Conservation (phyloP, 1,140 invertebrate species). For the Parapsyche elsis region DNA sequence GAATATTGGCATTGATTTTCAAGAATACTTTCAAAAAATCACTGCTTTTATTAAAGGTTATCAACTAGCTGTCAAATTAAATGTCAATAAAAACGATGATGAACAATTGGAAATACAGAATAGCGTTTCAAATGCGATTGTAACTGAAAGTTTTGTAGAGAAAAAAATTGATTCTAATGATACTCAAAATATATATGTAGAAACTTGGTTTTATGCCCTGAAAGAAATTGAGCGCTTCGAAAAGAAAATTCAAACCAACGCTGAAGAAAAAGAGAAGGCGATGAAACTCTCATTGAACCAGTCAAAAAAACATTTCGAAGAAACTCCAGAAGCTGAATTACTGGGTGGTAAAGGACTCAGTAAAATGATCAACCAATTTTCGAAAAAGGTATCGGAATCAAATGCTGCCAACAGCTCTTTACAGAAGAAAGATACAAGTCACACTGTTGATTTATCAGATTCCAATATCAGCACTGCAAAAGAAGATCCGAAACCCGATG, state of each 20-base stretch:
- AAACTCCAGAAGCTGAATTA: constrained; percentile 64
- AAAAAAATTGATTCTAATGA: constrained; percentile 62
- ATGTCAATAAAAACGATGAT: neutral
- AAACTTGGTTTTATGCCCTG: constrained; percentile 64
- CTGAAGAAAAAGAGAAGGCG: constrained; percentile 20
- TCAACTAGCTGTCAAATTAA: neutral
- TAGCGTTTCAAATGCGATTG: neutral
- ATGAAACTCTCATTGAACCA: constrained; percentile 46
- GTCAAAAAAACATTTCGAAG: constrained; percentile 56
- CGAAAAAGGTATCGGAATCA: neutral
- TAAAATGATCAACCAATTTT: constrained; percentile 58
- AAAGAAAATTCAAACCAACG: constrained; percentile 60
- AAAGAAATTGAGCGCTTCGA: constrained; percentile 63
- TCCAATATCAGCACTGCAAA: neutral
- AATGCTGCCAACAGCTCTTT: neutral
- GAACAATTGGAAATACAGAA: neutral
- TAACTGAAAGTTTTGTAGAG: constrained; percentile 60
- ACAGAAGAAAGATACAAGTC: neutral
- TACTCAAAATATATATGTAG: constrained; percentile 60
- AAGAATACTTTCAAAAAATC: neutral
- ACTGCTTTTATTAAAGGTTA: neutral
- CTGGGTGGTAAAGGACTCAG: constrained; percentile 64
- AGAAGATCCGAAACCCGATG: neutral
- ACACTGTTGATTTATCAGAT: neutral
- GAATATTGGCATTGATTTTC: neutral